A percentile compares a stretch with the other conserved stretches of the same genome.
These are phyloP conservation scores for Microtus richardsoni DNA, from an alignment of 2,113 vertebrate genomes.

Conservation along the genomic window DNA sequence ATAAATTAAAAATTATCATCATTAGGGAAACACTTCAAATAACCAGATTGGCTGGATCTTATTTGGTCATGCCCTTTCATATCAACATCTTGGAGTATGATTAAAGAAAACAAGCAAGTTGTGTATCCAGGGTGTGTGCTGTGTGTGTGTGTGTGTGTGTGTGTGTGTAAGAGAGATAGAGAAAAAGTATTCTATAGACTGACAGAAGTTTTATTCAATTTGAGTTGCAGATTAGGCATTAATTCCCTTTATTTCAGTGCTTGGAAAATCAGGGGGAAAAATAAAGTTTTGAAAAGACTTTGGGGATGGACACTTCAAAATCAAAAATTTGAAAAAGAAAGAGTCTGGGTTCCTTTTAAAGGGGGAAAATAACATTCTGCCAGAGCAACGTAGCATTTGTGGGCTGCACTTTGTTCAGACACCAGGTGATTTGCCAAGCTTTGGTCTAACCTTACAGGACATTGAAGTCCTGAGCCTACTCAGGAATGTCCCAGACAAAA, in stretches of 20 bases:
- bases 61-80: neutral
- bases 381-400: constrained; percentile 38
- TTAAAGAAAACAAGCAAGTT: constrained; percentile 14
- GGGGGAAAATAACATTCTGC: constrained; percentile 57
- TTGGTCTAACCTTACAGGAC: constrained; percentile 54
- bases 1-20: neutral
- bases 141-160: neutral
- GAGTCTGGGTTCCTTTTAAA: constrained; percentile 31
- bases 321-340: neutral
- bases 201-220: constrained; percentile 29
- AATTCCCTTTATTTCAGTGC: neutral
- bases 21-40: constrained; percentile 6
- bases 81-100: neutral
- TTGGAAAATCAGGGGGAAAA: constrained; percentile 19
- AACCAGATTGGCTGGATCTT: constrained; percentile 6
- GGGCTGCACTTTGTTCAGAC: constrained; percentile 62
- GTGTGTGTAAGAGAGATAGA: neutral
- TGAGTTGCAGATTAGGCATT: neutral
- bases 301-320: neutral
- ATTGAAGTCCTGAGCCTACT: constrained; percentile 63
- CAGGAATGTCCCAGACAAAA: constrained; percentile 68
- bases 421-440: constrained; percentile 67
- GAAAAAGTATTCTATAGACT: neutral
- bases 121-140: neutral
- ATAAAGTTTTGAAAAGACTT: constrained; percentile 17